A percentile compares a stretch with the other conserved stretches of the same genome.
phyloP scores from a whole-genome alignment of 1,140 invertebrate genomes.

The Drosophila ohnishii region DNA sequence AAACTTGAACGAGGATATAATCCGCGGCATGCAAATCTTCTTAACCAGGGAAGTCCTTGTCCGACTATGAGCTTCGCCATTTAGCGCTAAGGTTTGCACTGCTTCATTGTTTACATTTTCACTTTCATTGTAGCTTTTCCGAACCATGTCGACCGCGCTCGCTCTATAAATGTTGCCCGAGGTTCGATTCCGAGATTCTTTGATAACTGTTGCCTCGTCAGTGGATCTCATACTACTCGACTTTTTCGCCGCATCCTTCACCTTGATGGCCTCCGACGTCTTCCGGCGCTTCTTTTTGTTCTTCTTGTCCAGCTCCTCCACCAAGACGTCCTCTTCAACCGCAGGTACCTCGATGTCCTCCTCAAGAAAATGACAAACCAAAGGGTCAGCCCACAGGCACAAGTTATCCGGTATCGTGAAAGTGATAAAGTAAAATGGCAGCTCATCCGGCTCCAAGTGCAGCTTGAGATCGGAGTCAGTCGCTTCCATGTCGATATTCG shows the following conservation, averaged over 20 bases:
- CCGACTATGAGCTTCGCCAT: not conserved
- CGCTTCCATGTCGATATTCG: no score
- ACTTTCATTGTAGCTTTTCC: not conserved
- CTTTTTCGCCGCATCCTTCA: not conserved
- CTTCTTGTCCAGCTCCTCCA: not conserved
- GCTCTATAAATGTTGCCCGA: slow-evolving; percentile 31
- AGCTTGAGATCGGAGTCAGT: slow-evolving; percentile 3
- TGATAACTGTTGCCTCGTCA: not conserved
- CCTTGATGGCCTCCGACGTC: not conserved
- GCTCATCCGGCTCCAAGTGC: slow-evolving; percentile 20
- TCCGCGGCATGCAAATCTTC: slow-evolving; percentile 45
- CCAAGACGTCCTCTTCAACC: not conserved
- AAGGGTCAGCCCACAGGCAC: slow-evolving; percentile 60
- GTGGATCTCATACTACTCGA: not conserved
- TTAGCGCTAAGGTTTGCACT: slow-evolving; percentile 27
- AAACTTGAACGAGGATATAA: slow-evolving; percentile 73
- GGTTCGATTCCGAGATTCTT: no score
- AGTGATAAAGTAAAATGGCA: slow-evolving; percentile 54
- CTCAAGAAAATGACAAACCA: slow-evolving; percentile 64
- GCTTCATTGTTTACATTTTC: no score
- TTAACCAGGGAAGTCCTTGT: slow-evolving; percentile 16
- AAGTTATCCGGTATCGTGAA: slow-evolving; percentile 58
- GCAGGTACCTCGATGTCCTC: slow-evolving; percentile 19
- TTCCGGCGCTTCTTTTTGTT: slow-evolving; percentile 11
- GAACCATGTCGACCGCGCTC: not conserved